Evolutionary conservation across 2,888 invertebrate species (phyloP).

Genomic region (Lymantria dispar): DNA sequence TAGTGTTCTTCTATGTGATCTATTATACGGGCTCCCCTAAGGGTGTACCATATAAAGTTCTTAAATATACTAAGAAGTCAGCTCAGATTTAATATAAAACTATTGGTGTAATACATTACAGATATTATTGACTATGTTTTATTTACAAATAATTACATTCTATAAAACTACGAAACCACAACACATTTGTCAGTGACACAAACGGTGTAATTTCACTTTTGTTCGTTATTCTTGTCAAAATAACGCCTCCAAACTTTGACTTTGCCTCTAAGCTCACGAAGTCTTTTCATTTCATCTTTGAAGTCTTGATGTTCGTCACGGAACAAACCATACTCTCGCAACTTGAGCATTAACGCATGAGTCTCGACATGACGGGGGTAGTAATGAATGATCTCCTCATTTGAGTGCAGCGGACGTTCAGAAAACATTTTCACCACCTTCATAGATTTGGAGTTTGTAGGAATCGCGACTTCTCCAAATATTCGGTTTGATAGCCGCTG

Average conservation of each 20-base stretch:
- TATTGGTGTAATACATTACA: neutral
- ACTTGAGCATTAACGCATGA: constrained; percentile 85
- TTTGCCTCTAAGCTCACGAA: constrained; percentile 90
- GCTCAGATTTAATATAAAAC: constrained; percentile 11
- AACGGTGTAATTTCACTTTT: constrained; percentile 28
- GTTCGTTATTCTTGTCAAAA: constrained; percentile 64
- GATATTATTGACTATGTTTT: constrained; percentile 9
- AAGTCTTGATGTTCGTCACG: constrained; percentile 95
- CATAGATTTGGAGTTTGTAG: constrained; percentile 89
- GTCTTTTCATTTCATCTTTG: constrained; percentile 91
- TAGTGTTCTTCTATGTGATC: constrained; percentile 28
- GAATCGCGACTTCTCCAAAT: constrained; percentile 92
- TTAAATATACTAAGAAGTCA: constrained; percentile 14
- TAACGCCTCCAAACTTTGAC: constrained; percentile 79
- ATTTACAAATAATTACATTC: constrained; percentile 13
- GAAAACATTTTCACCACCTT: constrained; percentile 91
- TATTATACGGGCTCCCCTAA: constrained; percentile 19
- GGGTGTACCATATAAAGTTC: constrained; percentile 16
- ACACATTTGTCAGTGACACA: neutral
- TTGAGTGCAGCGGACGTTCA: constrained; percentile 87
- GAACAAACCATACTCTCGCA: constrained; percentile 90
- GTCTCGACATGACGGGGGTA: constrained; percentile 94
- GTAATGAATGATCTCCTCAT: constrained; percentile 89
- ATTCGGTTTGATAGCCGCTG: constrained; percentile 92
- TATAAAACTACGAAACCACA: neutral